A percentile compares a stretch with the other conserved stretches of the same genome.
Evolutionary conservation across 2,113 vertebrate genomes (phyloP).

Genomic region (Thalassarche chlororhynchos): DNA sequence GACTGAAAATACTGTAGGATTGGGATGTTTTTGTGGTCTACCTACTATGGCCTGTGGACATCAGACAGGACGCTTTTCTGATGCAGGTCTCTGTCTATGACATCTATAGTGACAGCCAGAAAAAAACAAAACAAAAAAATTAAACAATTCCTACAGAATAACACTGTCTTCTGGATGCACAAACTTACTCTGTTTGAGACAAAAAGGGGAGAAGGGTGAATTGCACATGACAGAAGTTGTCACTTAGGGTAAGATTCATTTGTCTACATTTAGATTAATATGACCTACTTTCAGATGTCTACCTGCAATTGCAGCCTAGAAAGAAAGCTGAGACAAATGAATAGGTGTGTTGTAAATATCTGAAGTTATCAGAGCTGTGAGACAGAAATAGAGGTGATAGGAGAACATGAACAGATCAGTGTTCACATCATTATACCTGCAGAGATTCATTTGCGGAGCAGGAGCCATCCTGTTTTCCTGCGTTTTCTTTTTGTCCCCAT

Average conservation of each 20-base stretch:
- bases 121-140: too few relatives aligned
- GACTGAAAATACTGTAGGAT: not conserved
- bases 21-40: not conserved
- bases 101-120: not conserved
- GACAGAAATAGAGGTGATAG: not conserved
- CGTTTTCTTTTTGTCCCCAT: accelerated
- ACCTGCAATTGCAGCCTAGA: not conserved
- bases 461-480: not conserved
- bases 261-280: not conserved
- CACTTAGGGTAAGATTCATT: not conserved
- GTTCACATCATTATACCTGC: not conserved
- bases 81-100: not conserved
- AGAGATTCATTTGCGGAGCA: not conserved
- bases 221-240: not conserved
- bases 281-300: not conserved
- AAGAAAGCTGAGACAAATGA: not conserved
- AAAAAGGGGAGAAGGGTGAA: not conserved
- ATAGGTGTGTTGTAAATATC: not conserved
- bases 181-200: not conserved
- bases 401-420: not conserved
- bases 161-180: not conserved
- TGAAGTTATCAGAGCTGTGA: not conserved
- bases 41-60: not conserved
- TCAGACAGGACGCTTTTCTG: not conserved
- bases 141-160: not conserved